phyloP scores from a whole-genome alignment of 1,140 invertebrate genomes.

The Achroia grisella region DNA sequence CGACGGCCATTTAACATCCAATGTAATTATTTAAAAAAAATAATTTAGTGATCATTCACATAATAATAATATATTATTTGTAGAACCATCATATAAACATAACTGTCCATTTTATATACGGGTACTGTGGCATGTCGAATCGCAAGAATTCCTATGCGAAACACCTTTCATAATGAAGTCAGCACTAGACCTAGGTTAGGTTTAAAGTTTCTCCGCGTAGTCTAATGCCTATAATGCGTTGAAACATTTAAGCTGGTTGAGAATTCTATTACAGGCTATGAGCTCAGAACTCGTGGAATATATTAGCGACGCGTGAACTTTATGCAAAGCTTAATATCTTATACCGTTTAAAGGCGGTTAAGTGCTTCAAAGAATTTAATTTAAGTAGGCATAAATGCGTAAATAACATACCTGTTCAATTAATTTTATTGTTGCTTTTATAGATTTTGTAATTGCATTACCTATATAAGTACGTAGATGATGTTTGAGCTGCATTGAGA shows the following conservation, averaged over 20 bases:
- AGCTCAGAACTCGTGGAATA: constrained; percentile 67
- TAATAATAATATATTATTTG: too few relatives aligned
- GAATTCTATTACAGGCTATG: constrained; percentile 66
- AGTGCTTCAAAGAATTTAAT: constrained; percentile 28
- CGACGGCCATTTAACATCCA: too few relatives aligned
- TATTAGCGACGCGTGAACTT: constrained; percentile 65
- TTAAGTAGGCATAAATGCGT: constrained; percentile 1
- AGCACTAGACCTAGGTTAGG: constrained; percentile 33
- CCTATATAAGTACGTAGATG: too few relatives aligned
- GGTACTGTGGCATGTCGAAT: neutral
- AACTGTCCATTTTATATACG: neutral
- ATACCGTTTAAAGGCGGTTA: constrained; percentile 17
- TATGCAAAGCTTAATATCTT: constrained; percentile 45
- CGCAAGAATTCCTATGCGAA: constrained; percentile 46
- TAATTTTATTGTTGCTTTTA: too few relatives aligned
- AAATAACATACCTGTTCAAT: too few relatives aligned
- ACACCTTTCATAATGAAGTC: constrained; percentile 66
- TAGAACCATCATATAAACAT: too few relatives aligned
- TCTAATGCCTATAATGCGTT: constrained; percentile 39
- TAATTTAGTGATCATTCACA: too few relatives aligned
- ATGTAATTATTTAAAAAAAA: too few relatives aligned
- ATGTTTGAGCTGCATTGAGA: too few relatives aligned
- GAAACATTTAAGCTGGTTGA: constrained; percentile 55
- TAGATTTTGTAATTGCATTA: too few relatives aligned
- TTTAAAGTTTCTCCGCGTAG: constrained; percentile 27